Conservation (phyloP, 1,140 invertebrate genomes). For the Oedothorax gibbosus region DNA sequence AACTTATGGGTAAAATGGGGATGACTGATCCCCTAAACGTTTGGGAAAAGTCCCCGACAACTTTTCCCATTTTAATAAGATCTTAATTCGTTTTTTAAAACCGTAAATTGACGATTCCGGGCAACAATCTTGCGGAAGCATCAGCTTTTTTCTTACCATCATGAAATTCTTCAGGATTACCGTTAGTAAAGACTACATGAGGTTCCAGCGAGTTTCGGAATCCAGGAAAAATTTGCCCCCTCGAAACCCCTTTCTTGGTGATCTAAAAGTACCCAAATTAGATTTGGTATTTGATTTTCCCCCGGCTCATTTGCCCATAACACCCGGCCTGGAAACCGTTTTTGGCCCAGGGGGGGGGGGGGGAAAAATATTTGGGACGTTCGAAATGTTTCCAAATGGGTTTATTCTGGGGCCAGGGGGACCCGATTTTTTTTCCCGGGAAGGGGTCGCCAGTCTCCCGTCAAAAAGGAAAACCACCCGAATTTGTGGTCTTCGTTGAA, state of each 20-base stretch:
- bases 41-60: too few relatives aligned
- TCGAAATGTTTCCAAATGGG: too few relatives aligned
- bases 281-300: background rate
- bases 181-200: constrained; percentile 2
- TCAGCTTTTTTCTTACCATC: too few relatives aligned
- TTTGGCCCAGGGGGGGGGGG: too few relatives aligned
- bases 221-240: background rate
- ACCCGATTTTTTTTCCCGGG: constrained; percentile 64
- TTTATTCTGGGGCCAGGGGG: constrained; percentile 64
- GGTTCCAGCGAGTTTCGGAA: constrained; percentile 6
- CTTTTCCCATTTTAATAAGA: too few relatives aligned
- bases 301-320: constrained; percentile 53
- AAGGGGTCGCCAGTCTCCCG: constrained; percentile 62
- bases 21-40: too few relatives aligned
- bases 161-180: background rate
- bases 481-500: constrained; percentile 65
- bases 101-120: too few relatives aligned
- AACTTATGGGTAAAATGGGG: too few relatives aligned
- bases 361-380: too few relatives aligned
- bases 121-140: too few relatives aligned
- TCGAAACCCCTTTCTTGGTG: background rate
- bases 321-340: too few relatives aligned
- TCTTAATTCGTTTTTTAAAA: too few relatives aligned
- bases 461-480: constrained; percentile 64
- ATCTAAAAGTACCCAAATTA: background rate